Evolutionary conservation across 2,888 invertebrate species (phyloP).

Genomic region (Lathronympha strigana): DNA sequence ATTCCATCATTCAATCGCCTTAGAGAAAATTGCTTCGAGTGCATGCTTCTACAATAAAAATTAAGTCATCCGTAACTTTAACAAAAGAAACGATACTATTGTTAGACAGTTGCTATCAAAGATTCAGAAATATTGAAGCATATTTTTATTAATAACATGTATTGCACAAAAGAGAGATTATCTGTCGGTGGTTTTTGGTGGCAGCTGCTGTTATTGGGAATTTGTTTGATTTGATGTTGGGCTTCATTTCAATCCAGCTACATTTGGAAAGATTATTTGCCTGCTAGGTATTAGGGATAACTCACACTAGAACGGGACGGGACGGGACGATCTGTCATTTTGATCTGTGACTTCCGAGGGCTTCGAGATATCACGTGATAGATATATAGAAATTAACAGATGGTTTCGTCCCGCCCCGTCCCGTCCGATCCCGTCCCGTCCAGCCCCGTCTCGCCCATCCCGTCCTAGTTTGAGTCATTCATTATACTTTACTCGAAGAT

Average conservation of each 20-base stretch:
- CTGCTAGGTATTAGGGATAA: no score
- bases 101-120: conserved; percentile 72
- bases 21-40: conserved; percentile 46
- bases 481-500: background rate
- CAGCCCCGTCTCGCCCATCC: no score
- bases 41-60: conserved; percentile 66
- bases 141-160: conserved; percentile 81
- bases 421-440: no score
- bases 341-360: no score
- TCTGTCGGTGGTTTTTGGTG: conserved; percentile 69
- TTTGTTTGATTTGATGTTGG: conserved; percentile 39
- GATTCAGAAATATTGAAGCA: conserved; percentile 75
- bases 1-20: conserved; percentile 38
- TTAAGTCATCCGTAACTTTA: conserved; percentile 73
- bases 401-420: no score
- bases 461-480: no score
- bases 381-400: no score
- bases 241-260: conserved; percentile 23
- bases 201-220: conserved; percentile 66
- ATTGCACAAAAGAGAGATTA: conserved; percentile 79
- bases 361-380: no score
- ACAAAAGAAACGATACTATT: conserved; percentile 73
- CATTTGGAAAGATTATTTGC: background rate
- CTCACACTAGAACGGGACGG: no score
- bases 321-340: no score